Evolutionary conservation across 2,888 invertebrate species (phyloP).

Genomic region (Chaetogeoica ovagalla): DNA sequence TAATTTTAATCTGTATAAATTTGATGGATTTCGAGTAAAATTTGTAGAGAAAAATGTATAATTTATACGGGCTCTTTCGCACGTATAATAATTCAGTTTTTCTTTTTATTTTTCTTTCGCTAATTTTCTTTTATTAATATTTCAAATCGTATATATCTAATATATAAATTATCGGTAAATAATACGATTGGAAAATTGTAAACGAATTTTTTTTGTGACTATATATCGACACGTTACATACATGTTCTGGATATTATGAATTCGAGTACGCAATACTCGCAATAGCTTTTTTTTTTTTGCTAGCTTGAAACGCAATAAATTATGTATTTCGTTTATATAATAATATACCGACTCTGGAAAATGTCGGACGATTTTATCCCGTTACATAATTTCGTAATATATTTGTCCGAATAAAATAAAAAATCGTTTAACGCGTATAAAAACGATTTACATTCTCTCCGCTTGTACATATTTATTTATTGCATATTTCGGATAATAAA

Average conservation of each 20-base stretch:
- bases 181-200: too few species aligned
- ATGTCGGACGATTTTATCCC: background rate
- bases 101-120: too few species aligned
- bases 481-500: too few species aligned
- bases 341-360: background rate
- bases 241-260: background rate
- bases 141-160: too few species aligned
- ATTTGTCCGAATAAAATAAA: slow-evolving; percentile 10
- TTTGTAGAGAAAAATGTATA: background rate
- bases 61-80: background rate
- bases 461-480: background rate
- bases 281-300: slow-evolving; percentile 4
- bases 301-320: background rate
- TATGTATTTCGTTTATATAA: background rate
- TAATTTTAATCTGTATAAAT: too few species aligned
- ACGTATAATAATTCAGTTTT: too few species aligned
- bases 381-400: background rate
- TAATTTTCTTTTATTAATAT: too few species aligned
- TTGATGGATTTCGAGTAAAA: too few species aligned
- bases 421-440: background rate
- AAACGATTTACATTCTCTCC: slow-evolving; percentile 3
- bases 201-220: too few species aligned
- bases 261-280: background rate
- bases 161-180: too few species aligned
- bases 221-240: too few species aligned